Conservation (phyloP, 2,888 invertebrate genomes). For the Orgyia antiqua region DNA sequence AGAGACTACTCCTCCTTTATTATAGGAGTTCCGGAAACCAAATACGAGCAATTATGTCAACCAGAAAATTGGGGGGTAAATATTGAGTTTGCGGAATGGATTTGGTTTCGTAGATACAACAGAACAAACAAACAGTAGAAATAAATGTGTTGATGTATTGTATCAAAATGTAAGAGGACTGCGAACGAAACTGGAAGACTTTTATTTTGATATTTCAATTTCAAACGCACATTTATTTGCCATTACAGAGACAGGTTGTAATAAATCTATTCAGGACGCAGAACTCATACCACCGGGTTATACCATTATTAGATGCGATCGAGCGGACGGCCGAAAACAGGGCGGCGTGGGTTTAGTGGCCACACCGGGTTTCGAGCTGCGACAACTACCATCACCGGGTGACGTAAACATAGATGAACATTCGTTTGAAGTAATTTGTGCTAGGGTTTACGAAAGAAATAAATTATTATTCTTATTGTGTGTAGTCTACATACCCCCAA, state of each 20-base stretch:
- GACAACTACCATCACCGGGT: not conserved
- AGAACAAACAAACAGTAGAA: not conserved
- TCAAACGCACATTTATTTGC: slow-evolving; percentile 14
- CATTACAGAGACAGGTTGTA: not conserved
- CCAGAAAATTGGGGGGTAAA: slow-evolving; percentile 18
- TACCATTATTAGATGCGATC: slow-evolving; percentile 6
- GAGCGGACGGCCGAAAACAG: slow-evolving; percentile 12
- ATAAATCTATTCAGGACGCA: slow-evolving; percentile 4
- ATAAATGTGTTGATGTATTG: not conserved
- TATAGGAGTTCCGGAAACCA: slow-evolving; percentile 18
- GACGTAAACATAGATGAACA: not conserved
- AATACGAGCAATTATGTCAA: slow-evolving; percentile 14
- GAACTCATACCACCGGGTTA: slow-evolving; percentile 13
- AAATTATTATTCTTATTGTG: slow-evolving; percentile 4
- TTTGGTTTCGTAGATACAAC: slow-evolving; percentile 21
- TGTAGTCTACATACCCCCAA: slow-evolving; percentile 5
- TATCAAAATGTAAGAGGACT: slow-evolving; percentile 8
- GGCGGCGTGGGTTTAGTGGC: slow-evolving; percentile 9
- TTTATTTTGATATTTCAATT: slow-evolving; percentile 5
- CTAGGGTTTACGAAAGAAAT: not conserved
- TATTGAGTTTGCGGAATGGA: slow-evolving; percentile 20
- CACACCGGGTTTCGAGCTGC: slow-evolving; percentile 5
- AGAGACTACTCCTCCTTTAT: slow-evolving; percentile 24
- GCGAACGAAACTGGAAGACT: slow-evolving; percentile 5
- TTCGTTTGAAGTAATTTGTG: slow-evolving; percentile 1